Evolutionary conservation across 2,888 invertebrate genomes (phyloP), one percentile per base, ranked within the genome.

Genomic region (Patella pellucida): DNA sequence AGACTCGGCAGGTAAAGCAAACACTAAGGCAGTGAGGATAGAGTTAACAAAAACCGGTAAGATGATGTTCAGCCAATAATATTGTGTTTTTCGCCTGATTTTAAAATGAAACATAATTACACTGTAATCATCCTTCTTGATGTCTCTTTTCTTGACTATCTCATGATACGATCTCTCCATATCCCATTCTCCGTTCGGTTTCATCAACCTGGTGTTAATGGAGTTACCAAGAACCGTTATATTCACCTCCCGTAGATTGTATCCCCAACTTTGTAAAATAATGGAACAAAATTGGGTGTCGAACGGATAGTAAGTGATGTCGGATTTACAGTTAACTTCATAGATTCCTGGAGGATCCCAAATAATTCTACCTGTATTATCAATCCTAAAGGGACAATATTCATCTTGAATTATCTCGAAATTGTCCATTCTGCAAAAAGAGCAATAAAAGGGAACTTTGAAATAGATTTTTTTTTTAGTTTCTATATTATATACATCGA

Each of bases 311-410:
- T 78, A 80, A 14, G 78, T 79, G 70, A 78, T 75, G 62, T 76
- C 78, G 69, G 81, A 79, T 31, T 78, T 76, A 67, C 80, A 81
- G 56, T 78, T 69, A 12, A 76, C 76, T 52, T 52, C 54, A 15
- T 79, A 67, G 14, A 79, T 79, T 12, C 78, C 80, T 1, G 81
- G 81, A 0, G 80, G 78, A n/a, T 80, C 80, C 82, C 82, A 82
- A 16, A 72, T 70, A 14, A 80, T 69, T 14, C 11, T 14, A 0
- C 80, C 80, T 0, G 2, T n/a, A 52, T 56, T 50, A 41, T 70
- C 69, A 19, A 80, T 31, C 11, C 80, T 73, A 51, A 80, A 27
- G 1, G 80, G 79, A 15, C 78, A 76, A 52, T 79, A 68, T 27
- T 71, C 73, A 70, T 82, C 79, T 62, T 62, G 62, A 23, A 62